Percentiles rank a stretch among this genome's conserved stretches.
Evolutionary conservation across 2,888 invertebrate species (phyloP).

Genomic region (Epinotia demarniana): DNA sequence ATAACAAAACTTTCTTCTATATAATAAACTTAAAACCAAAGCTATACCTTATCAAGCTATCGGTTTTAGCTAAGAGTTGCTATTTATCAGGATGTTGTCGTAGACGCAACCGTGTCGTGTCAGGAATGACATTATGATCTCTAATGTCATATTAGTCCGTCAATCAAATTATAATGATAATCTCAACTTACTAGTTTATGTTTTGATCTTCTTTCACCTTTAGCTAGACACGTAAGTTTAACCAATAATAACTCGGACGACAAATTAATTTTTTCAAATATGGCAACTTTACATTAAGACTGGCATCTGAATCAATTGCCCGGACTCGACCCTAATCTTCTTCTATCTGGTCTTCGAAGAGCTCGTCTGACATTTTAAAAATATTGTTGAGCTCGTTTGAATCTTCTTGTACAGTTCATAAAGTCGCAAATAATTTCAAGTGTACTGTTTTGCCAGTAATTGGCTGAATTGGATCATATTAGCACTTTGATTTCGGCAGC

Average conservation of each 20-base stretch:
- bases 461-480: slow-evolving; percentile 23
- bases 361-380: background rate
- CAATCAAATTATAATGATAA: too few relatives aligned
- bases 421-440: slow-evolving; percentile 4
- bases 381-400: background rate
- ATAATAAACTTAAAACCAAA: too few relatives aligned
- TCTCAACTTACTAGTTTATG: too few relatives aligned
- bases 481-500: slow-evolving; percentile 14
- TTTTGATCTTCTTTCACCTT: too few relatives aligned
- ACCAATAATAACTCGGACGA: background rate
- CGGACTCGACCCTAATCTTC: background rate
- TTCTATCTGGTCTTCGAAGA: background rate
- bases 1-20: too few relatives aligned
- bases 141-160: too few relatives aligned
- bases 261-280: background rate
- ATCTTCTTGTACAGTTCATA: background rate
- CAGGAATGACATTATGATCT: too few relatives aligned
- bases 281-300: background rate
- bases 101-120: too few relatives aligned
- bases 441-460: slow-evolving; percentile 1
- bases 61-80: too few relatives aligned
- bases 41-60: too few relatives aligned
- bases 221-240: background rate
- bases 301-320: slow-evolving; percentile 1
- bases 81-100: too few relatives aligned